These are phyloP conservation scores for Promerops cafer DNA, from an alignment of 2,113 vertebrate genomes.

Conservation along the genomic window DNA sequence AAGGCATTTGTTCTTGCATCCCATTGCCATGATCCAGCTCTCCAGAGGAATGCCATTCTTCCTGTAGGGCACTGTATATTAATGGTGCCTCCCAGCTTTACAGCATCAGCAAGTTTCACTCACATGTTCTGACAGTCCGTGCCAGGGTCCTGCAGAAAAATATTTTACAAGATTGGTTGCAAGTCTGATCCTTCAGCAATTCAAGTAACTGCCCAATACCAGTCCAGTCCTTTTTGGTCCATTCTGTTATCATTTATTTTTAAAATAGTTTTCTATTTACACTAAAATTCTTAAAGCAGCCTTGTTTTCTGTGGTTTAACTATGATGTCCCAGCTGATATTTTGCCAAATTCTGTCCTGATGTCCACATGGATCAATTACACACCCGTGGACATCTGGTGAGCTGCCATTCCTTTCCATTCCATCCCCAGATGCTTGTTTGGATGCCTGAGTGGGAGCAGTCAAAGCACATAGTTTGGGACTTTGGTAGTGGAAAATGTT, in stretches of 20 bases:
- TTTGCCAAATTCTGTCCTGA: neutral
- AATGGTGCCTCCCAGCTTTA: neutral
- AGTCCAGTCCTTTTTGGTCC: neutral
- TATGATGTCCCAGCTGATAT: neutral
- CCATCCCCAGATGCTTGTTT: neutral
- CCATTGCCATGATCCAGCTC: neutral
- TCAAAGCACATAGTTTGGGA: neutral
- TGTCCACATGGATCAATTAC: neutral
- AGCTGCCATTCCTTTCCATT: neutral
- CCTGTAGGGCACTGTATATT: neutral
- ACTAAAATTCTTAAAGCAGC: neutral
- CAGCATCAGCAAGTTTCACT: neutral
- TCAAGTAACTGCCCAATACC: neutral
- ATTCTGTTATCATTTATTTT: neutral
- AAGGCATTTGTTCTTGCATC: neutral
- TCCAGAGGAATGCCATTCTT: neutral
- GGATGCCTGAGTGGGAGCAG: neutral
- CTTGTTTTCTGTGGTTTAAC: neutral
- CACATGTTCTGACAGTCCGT: rapidly evolving
- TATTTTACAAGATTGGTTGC: neutral
- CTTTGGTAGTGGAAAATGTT: neutral
- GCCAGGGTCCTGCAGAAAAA: neutral
- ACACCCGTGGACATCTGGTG: neutral
- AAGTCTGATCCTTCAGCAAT: neutral
- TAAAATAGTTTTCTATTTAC: neutral